Percentiles rank a stretch among this genome's conserved stretches.
Conservation (phyloP, 1,140 invertebrate species). For the Solenopsis invicta region DNA sequence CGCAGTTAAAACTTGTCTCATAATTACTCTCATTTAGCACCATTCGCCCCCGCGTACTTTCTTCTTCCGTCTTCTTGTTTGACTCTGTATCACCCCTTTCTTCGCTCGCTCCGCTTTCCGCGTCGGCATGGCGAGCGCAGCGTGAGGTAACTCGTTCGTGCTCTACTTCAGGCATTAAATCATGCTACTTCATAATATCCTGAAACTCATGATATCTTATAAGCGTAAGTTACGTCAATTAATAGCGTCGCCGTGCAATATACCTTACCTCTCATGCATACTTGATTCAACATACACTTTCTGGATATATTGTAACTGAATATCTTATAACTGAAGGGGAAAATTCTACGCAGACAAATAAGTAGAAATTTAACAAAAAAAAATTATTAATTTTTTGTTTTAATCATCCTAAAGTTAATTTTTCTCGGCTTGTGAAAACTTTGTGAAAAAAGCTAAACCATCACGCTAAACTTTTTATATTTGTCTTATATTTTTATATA, state of each 20-base stretch:
- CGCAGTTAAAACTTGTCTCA: conserved; percentile 86
- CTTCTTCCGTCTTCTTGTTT: conserved; percentile 31
- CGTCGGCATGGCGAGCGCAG: conserved; percentile 37
- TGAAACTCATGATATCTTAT: conserved; percentile 61
- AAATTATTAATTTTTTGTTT: neutral
- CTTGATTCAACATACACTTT: neutral
- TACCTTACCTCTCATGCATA: conserved; percentile 17
- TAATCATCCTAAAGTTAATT: neutral
- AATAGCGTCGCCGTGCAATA: conserved; percentile 44
- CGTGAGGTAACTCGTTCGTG: conserved; percentile 49
- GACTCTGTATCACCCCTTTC: conserved; percentile 10
- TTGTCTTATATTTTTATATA: neutral
- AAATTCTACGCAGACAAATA: neutral
- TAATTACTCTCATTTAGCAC: conserved; percentile 86
- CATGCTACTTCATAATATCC: conserved; percentile 60
- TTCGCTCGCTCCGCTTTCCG: conserved; percentile 13
- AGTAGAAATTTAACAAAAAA: neutral
- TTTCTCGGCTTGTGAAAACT: neutral
- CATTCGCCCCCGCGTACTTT: conserved; percentile 71
- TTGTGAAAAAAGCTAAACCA: neutral
- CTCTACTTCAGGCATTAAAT: conserved; percentile 53
- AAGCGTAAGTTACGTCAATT: conserved; percentile 60
- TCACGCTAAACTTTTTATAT: neutral
- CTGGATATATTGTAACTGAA: neutral
- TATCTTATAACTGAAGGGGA: neutral